phyloP scores from a whole-genome alignment of 2,113 vertebrate genomes.

The Bagarius yarrelli region DNA sequence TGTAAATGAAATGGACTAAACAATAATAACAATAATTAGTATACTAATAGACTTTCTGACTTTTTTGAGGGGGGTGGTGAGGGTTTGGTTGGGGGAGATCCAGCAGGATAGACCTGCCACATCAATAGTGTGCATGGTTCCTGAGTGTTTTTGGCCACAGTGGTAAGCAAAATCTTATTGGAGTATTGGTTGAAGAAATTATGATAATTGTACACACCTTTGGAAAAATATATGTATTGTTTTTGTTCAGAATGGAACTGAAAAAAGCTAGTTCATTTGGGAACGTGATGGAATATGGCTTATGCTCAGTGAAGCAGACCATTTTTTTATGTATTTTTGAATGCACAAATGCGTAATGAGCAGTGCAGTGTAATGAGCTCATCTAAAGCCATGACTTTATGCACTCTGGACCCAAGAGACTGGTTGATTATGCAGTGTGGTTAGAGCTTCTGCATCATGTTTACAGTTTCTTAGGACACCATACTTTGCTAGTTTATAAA shows the following conservation, averaged over 20 bases:
- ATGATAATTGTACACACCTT: not conserved
- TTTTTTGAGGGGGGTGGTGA: no score
- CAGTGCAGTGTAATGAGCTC: constrained; percentile 29
- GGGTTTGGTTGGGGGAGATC: no score
- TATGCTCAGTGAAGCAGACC: not conserved
- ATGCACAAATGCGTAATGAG: constrained; percentile 28
- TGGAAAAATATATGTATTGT: not conserved
- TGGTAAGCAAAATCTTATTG: not conserved
- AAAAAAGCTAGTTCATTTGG: not conserved
- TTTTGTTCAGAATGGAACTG: not conserved
- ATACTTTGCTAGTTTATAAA: no score
- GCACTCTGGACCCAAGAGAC: constrained; percentile 8
- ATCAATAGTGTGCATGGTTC: no score
- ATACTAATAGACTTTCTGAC: no score
- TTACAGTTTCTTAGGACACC: not conserved
- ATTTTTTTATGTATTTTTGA: constrained; percentile 36
- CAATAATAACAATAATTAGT: no score
- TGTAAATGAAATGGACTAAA: no score
- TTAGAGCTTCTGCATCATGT: constrained; percentile 6
- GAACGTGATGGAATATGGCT: constrained; percentile 19
- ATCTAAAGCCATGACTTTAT: not conserved
- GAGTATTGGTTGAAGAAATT: not conserved
- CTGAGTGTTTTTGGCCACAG: no score
- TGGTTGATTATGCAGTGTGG: constrained; percentile 1
- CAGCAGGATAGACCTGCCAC: no score